phyloP scores from a whole-genome alignment of 2,113 vertebrate species.

The Rhinopomastus cyanomelas region DNA sequence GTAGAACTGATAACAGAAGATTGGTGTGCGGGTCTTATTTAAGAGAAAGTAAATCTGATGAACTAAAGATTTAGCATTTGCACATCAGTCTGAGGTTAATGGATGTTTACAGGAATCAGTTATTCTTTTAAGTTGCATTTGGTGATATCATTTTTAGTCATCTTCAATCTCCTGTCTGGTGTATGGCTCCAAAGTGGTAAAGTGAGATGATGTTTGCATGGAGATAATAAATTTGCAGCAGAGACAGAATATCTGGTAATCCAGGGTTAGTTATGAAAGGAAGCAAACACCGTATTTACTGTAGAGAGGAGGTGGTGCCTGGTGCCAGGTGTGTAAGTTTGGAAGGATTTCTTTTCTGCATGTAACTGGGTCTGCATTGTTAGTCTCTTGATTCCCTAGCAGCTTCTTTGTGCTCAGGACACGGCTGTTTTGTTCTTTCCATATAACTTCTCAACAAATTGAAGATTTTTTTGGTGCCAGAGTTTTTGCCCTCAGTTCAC shows the following conservation, averaged over 20 bases:
- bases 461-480: neutral
- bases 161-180: neutral
- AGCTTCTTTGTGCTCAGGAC: neutral
- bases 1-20: neutral
- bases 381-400: neutral
- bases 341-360: neutral
- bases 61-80: neutral
- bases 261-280: neutral
- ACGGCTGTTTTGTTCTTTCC: neutral
- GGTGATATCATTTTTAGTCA: neutral
- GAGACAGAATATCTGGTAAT: neutral
- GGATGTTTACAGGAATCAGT: neutral
- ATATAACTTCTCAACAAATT: neutral
- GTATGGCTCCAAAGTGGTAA: neutral
- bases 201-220: neutral
- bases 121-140: neutral
- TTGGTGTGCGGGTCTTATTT: neutral
- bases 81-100: neutral
- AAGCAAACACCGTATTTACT: neutral
- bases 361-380: neutral
- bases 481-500: neutral
- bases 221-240: neutral
- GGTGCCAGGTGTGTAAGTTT: neutral
- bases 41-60: neutral
- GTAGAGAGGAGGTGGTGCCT: neutral